These are phyloP conservation scores for Reticulitermes speratus DNA, from an alignment of 1,140 invertebrate species.

Conservation along the genomic window DNA sequence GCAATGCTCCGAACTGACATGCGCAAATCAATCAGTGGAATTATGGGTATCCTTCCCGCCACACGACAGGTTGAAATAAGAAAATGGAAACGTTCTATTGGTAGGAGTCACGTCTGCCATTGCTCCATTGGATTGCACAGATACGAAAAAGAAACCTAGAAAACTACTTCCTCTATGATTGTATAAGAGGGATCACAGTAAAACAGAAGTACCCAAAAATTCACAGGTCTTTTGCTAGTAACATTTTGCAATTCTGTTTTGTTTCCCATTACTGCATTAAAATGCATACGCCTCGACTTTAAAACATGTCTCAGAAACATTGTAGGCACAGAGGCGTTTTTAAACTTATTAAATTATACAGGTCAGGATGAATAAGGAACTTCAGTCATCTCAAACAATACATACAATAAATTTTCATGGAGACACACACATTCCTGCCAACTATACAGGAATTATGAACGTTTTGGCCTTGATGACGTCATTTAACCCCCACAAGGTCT, in stretches of 20 bases:
- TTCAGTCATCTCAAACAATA: too few species aligned
- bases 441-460: neutral
- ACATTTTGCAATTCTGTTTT: too few species aligned
- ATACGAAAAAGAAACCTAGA: conserved; percentile 25
- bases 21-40: conserved; percentile 59
- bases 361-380: too few species aligned
- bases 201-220: neutral
- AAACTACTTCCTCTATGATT: conserved; percentile 23
- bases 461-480: neutral
- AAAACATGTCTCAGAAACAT: too few species aligned
- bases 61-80: conserved; percentile 43
- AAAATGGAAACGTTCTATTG: conserved; percentile 24
- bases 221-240: too few species aligned
- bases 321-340: too few species aligned
- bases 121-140: conserved; percentile 23
- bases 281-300: too few species aligned
- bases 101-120: conserved; percentile 37
- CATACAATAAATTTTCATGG: neutral
- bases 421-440: neutral
- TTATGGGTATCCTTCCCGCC: conserved; percentile 43
- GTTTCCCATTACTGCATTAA: too few species aligned
- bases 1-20: conserved; percentile 66
- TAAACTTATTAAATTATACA: too few species aligned
- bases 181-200: neutral
- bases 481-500: neutral